Evolutionary conservation across 2,113 vertebrate genomes (phyloP), one percentile per base, ranked within the genome.

Genomic region (Miniopterus natalensis): DNA sequence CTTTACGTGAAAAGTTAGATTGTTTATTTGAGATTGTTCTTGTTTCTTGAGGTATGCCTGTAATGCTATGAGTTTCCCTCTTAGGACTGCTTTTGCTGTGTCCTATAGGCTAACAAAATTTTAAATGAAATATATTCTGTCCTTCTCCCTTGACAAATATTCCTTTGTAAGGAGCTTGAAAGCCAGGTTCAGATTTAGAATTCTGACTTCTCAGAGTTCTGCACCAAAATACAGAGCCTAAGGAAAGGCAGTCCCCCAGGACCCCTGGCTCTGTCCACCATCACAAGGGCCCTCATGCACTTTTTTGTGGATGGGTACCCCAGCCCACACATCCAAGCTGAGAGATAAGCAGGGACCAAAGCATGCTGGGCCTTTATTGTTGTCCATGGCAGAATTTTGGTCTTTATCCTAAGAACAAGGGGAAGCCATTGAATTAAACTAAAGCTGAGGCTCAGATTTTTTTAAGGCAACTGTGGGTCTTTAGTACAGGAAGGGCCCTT

Each of bases 401-500:
- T 68, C 29, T 94, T 96, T 84, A 57, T 77, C 73, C 68, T 78
- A 31, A 96, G 68, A 77, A 65, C 45, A 87, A 80, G 59, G 27
- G 55, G 31, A 90, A 84, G 47, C n/a, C 59, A 53, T 7, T 84
- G 80, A 84, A 84, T 49, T 59, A 47, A 92, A 47, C 49, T 53
- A 65, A 90, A 91, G 47, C n/a, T 21, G 12, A 3, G 12, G 6
- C 47, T 68, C 20, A 23, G 51, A 7, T 47, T 71, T 23, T 78
- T 89, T 71, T 45, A 40, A 70, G 84, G 36, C 3, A 36, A 14
- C 21, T 5, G 13, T 87, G 23, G 6, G 12, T 92, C 57, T 92
- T 84, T 55, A 61, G 47, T 42, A 2, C 40, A n/a, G 15, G 27
- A 68, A 93, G 65, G 25, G 47, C 9, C 49, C 61, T 55, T 13